phyloP scores from a whole-genome alignment of 1,140 invertebrate genomes.

The Trigoniulus corallinus region DNA sequence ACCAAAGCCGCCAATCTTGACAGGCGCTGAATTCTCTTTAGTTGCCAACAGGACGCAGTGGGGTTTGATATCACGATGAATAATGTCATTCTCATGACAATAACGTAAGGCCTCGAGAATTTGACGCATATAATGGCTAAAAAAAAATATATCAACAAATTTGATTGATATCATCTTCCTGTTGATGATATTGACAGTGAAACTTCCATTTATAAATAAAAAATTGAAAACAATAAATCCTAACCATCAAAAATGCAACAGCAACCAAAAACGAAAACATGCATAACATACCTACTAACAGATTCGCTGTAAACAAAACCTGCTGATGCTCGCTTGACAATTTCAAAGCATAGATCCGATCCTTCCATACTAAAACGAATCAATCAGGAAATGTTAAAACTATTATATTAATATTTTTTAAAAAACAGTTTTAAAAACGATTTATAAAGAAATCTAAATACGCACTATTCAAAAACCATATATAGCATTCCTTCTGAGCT shows the following conservation, averaged over 20 bases:
- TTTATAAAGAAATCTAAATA: constrained; percentile 12
- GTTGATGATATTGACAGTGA: background rate
- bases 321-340: constrained; percentile 80
- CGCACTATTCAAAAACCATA: constrained; percentile 99
- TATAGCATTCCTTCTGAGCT: constrained; percentile 97
- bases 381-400: background rate
- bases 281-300: constrained; percentile 66
- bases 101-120: constrained; percentile 85
- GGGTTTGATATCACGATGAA: constrained; percentile 88
- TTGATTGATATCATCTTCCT: background rate
- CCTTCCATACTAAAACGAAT: constrained; percentile 84
- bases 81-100: constrained; percentile 93
- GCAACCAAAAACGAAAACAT: too few relatives aligned
- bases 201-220: background rate
- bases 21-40: constrained; percentile 92
- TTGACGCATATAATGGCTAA: constrained; percentile 94
- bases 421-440: too few relatives aligned
- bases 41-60: constrained; percentile 86
- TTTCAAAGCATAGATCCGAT: constrained; percentile 94
- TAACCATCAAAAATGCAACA: too few relatives aligned
- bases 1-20: constrained; percentile 95
- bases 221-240: too few relatives aligned
- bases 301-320: constrained; percentile 98
- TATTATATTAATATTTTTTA: background rate
- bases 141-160: constrained; percentile 20